These are phyloP conservation scores for Drosophila elegans DNA, from an alignment of 1,140 invertebrate genomes.

Conservation along the genomic window DNA sequence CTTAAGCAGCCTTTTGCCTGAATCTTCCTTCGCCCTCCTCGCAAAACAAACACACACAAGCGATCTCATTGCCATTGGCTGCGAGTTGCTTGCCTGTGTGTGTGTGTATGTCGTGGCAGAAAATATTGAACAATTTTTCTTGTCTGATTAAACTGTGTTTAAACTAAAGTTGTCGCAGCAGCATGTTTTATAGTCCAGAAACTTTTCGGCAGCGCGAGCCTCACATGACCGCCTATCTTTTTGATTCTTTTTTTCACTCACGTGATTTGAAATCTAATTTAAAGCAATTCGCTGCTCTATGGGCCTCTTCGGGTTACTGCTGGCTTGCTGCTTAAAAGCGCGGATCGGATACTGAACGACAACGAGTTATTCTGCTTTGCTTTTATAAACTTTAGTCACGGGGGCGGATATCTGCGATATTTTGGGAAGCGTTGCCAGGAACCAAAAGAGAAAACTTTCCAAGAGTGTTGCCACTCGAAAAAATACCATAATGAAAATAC, in stretches of 20 bases:
- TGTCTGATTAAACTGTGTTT: conserved; percentile 21
- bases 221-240: conserved; percentile 60
- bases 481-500: background rate
- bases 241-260: conserved; percentile 59
- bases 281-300: conserved; percentile 75
- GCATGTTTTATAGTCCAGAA: conserved; percentile 36
- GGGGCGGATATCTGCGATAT: conserved; percentile 24
- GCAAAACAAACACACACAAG: conserved; percentile 23
- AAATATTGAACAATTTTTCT: conserved; percentile 62
- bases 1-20: conserved; percentile 11
- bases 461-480: background rate
- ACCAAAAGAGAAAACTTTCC: background rate
- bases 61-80: conserved; percentile 46
- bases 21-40: conserved; percentile 17
- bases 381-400: conserved; percentile 83
- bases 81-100: conserved; percentile 27
- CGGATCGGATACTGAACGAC: conserved; percentile 67
- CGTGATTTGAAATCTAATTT: conserved; percentile 81
- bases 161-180: conserved; percentile 44
- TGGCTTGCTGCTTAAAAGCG: conserved; percentile 69
- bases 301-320: conserved; percentile 73
- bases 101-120: conserved; percentile 71
- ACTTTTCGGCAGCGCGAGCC: conserved; percentile 20
- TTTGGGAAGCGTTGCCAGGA: conserved; percentile 1
- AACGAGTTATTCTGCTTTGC: conserved; percentile 50